phyloP scores from a whole-genome alignment of 2,113 vertebrate species.

The Taurulus bubalis region DNA sequence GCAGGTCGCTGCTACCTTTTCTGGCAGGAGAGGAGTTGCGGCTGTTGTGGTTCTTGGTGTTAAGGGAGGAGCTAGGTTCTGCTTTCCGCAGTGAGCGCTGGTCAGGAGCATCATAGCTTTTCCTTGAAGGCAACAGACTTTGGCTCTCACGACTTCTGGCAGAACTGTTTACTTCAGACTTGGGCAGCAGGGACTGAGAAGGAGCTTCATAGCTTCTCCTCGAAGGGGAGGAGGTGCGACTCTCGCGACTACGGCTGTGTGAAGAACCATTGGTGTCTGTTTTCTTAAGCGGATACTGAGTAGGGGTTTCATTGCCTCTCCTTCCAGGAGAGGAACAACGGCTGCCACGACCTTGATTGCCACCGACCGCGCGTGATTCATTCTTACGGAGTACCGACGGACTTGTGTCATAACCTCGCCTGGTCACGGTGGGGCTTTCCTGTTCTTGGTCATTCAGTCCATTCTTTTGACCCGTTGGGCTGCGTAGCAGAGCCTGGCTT shows the following conservation, averaged over 20 bases:
- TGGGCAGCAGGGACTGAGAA: conserved; percentile 62
- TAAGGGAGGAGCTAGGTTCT: conserved; percentile 51
- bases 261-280: conserved; percentile 42
- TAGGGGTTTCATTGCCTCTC: conserved; percentile 48
- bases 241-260: conserved; percentile 44
- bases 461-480: conserved; percentile 57
- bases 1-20: conserved; percentile 46
- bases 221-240: conserved; percentile 73
- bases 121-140: conserved; percentile 56
- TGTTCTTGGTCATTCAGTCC: conserved; percentile 40
- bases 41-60: conserved; percentile 45
- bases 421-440: conserved; percentile 47
- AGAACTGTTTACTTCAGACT: conserved; percentile 56
- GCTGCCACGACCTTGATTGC: conserved; percentile 43
- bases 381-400: conserved; percentile 68
- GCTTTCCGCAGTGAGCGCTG: conserved; percentile 48
- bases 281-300: conserved; percentile 59
- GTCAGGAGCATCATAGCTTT: conserved; percentile 46
- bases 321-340: conserved; percentile 63
- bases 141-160: conserved; percentile 39
- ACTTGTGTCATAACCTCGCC: conserved; percentile 43
- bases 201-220: conserved; percentile 63
- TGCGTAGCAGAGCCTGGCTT: conserved; percentile 72
- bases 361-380: conserved; percentile 47
- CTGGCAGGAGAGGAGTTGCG: conserved; percentile 58